phyloP scores from a whole-genome alignment of 2,113 vertebrate genomes.

The Chloropsis cyanopogon region DNA sequence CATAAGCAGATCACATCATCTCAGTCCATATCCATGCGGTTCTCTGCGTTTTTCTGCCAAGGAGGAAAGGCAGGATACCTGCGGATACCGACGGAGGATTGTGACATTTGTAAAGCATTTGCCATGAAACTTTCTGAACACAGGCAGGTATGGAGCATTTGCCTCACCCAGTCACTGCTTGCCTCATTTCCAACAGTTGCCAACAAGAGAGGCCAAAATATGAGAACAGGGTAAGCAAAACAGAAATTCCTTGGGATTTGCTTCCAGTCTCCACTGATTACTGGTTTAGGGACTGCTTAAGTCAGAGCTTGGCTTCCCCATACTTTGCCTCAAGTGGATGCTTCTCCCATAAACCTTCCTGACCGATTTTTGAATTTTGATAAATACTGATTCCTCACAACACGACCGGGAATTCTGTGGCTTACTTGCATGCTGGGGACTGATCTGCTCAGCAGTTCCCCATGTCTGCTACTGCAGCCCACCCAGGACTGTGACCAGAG shows the following conservation, averaged over 20 bases:
- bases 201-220: not conserved
- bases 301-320: not conserved
- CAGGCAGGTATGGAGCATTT: not conserved
- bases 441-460: not conserved
- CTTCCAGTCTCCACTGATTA: not conserved
- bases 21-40: not conserved
- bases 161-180: not conserved
- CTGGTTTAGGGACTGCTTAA: constrained; percentile 19
- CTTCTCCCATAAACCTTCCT: not conserved
- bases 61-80: not conserved
- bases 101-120: not conserved
- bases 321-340: not conserved
- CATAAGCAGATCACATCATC: constrained; percentile 8
- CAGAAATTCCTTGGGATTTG: not conserved
- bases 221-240: not conserved
- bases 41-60: not conserved
- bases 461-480: not conserved
- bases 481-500: not conserved
- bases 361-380: not conserved
- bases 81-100: not conserved
- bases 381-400: not conserved
- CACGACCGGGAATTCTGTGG: fast-evolving
- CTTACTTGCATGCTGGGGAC: fast-evolving
- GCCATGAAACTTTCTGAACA: not conserved
- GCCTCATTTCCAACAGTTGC: not conserved